Conservation (phyloP, 2,888 invertebrate genomes). For the Diadegma fenestrale region DNA sequence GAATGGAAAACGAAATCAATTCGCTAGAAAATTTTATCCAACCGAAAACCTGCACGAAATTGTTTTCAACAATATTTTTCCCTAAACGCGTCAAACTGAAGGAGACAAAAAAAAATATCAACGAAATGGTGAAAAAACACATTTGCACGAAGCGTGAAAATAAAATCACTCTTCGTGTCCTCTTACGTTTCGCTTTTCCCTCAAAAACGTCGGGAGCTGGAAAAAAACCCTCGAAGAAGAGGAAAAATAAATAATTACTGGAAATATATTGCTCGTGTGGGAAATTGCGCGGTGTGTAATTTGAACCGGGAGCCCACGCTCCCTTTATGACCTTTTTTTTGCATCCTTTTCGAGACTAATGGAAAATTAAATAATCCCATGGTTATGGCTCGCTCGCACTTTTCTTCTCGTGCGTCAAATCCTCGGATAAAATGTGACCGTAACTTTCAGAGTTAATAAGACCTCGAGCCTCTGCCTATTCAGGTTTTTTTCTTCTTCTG, state of each 20-base stretch:
- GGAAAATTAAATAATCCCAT: background rate
- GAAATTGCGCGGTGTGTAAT: background rate
- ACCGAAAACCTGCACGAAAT: background rate
- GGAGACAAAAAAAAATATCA: background rate
- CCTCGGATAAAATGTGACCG: background rate
- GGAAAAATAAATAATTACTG: background rate
- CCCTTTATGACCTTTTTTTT: conserved; percentile 14
- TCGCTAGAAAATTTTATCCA: background rate
- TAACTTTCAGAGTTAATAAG: background rate
- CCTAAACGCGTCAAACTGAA: background rate
- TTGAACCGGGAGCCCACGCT: conserved; percentile 1
- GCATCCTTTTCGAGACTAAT: background rate
- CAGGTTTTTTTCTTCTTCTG: background rate
- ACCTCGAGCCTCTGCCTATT: background rate
- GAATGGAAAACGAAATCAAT: background rate
- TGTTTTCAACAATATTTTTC: background rate
- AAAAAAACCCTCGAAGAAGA: background rate
- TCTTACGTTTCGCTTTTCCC: conserved; percentile 68
- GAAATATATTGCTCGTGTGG: background rate
- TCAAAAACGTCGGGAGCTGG: background rate
- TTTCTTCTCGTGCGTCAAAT: background rate
- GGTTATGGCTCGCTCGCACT: background rate
- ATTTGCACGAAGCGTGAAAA: background rate
- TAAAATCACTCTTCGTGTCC: conserved; percentile 30
- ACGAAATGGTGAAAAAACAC: background rate